phyloP scores from a whole-genome alignment of 1,140 invertebrate genomes.

The Drosophila albomicans region DNA sequence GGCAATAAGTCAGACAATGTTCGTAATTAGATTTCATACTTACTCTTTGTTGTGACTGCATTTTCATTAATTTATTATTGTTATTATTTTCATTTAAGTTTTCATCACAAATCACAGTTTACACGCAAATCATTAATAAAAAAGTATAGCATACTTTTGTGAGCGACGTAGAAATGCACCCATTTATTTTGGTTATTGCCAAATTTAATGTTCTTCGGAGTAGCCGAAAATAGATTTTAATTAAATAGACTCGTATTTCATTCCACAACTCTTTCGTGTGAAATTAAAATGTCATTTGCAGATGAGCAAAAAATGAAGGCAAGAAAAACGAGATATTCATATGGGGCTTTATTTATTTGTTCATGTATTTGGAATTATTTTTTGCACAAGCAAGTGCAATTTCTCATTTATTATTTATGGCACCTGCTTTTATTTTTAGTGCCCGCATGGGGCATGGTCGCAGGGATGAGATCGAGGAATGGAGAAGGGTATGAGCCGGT shows the following conservation, averaged over 20 bases:
- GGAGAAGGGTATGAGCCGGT: conserved; percentile 26
- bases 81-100: no score
- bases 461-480: background rate
- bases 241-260: conserved; percentile 16
- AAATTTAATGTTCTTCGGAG: background rate
- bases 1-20: no score
- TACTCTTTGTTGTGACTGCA: no score
- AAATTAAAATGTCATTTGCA: conserved; percentile 16
- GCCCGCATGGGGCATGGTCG: conserved; percentile 43
- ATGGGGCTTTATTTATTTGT: conserved; percentile 31
- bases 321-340: conserved; percentile 10
- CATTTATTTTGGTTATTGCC: background rate
- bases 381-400: conserved; percentile 50
- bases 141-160: no score
- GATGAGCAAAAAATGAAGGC: conserved; percentile 14
- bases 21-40: no score
- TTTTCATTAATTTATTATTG: no score
- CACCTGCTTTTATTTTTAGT: conserved; percentile 70
- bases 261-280: conserved; percentile 2
- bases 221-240: conserved; percentile 12
- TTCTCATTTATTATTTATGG: conserved; percentile 78
- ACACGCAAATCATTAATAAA: no score
- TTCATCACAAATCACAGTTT: no score
- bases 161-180: no score
- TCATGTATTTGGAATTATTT: conserved; percentile 37